Base-by-base conservation (phyloP, 2,888 invertebrate genomes). In the Synanthedon myopaeformis region DNA sequence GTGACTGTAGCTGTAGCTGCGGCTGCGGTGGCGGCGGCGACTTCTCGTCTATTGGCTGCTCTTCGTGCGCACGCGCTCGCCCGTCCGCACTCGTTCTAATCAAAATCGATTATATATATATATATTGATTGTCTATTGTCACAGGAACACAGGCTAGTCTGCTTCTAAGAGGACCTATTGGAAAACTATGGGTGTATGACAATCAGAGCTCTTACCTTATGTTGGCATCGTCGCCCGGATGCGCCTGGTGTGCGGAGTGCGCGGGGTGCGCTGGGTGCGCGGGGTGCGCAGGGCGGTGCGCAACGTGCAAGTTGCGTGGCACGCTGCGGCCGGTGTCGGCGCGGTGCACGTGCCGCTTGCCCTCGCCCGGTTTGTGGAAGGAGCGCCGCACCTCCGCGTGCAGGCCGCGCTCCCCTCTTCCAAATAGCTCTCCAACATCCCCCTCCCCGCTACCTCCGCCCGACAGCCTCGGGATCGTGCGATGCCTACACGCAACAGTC, bases 271-370 rank as follows among this genome's bases (percentile, higher is more conserved):
- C 55, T 6, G 28, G 35, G 35, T 23, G 54, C n/a, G 56, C 55
- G 2, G 35, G 35, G 35, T 35, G 35, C 35, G 35, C 3, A 0
- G 35, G 35, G 3, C 35, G 35, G 10, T 35, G 35, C 2, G 82
- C 79, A 45, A 80, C 70, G 67, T 90, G 86, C 14, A 90, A 88
- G 63, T 90, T 90, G 35, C 90, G 82, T 48, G 90, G 89, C 79
- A 84, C 78, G 64, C 75, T 78, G 80, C 90, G 65, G 63, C 81
- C 69, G 62, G 82, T 65, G 78, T 74, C 61, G 73, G 70, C 61
- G 67, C 77, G 53, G 53, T 35, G 35, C 76, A 69, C 62, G 84
- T 60, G 55, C 67, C 77, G 49, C 81, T 70, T 75, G 74, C 51
- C 70, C 64, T 55, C 78, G 76, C 59, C 79, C 56, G 61, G 79